phyloP scores from a whole-genome alignment of 1,140 invertebrate species.

The Apis cerana region DNA sequence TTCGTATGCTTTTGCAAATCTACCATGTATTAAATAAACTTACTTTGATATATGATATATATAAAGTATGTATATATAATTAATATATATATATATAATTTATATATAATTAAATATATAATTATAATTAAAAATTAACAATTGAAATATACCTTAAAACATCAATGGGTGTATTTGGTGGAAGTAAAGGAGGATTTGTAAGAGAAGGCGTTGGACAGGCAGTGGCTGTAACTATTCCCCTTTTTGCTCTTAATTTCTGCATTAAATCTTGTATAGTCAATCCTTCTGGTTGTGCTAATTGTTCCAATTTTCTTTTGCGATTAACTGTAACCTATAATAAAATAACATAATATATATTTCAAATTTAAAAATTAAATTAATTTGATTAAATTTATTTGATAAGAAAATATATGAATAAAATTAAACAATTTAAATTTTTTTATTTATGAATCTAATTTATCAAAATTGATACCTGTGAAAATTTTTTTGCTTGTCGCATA shows the following conservation, averaged over 20 bases:
- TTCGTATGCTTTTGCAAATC: conserved; percentile 85
- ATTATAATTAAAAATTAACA: not conserved
- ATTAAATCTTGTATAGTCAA: conserved; percentile 88
- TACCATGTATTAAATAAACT: conserved; percentile 45
- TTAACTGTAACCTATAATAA: conserved; percentile 86
- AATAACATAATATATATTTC: not conserved
- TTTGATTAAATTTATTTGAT: not conserved
- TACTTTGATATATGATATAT: not conserved
- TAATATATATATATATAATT: not conserved
- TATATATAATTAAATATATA: not conserved
- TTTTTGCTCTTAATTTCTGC: conserved; percentile 75
- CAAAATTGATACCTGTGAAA: conserved; percentile 84
- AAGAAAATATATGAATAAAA: not conserved
- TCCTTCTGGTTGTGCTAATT: conserved; percentile 89
- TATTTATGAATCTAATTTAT: not conserved
- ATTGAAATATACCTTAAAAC: conserved; percentile 71
- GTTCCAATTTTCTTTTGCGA: conserved; percentile 93
- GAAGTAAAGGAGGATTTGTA: conserved; percentile 74
- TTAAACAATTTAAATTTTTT: not conserved
- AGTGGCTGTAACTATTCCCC: conserved; percentile 69
- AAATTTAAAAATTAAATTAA: conserved; percentile 3
- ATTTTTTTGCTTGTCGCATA: conserved; percentile 87
- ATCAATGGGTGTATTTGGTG: conserved; percentile 76
- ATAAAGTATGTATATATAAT: not conserved
- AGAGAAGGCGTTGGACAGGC: conserved; percentile 77